Base-by-base conservation (phyloP, 2,888 invertebrate genomes). In the Anoplius nigerrimus region DNA sequence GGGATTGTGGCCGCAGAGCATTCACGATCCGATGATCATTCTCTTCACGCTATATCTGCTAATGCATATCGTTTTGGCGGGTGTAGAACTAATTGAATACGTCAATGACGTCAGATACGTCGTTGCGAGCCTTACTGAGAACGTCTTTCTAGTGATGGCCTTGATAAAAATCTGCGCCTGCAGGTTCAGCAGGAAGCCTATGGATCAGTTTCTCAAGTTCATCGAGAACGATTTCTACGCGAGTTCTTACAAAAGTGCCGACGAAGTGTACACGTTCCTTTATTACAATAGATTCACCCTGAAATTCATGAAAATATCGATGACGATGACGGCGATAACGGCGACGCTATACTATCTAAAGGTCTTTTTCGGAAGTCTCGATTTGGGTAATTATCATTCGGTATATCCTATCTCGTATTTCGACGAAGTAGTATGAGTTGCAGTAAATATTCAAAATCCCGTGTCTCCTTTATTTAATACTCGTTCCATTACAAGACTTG, bases 1-100 rank as follows among this genome's bases (percentile, higher is more conserved):
- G 11, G 86, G 85, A 0, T 57, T 85, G 2, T 86, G 86, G 86
- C 86, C 86, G 0, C 46, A 55, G 6, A 68, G 69, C 1, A 61
- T 66, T 15, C 82, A 72, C 46, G 66, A 78, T 20, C 45, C 82
- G 24, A 51, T 70, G 2, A 85, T 82, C 58, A 21, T 48, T n/a
- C 15, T 83, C 0, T 74, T 62, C 24, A 76, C 77, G 21, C 72
- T 74, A 4, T 85, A 82, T 43, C 80, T 82, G 42, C 61, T 71
- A 5, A 82, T 81, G 64, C 78, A 82, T 27, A 82, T 82, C 75
- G 8, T 71, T 6, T 61, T 84, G 52, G 84, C 80, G 54, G 82
- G 78, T 22, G 18, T 79, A 0, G 83, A 86, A 52, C 48, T 86
- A 4, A 73, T 76, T 22, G 53, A 82, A 0, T 74, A 76, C 18